Evolutionary conservation across 2,888 invertebrate species (phyloP).

Genomic region (Heptascelio sp.): DNA sequence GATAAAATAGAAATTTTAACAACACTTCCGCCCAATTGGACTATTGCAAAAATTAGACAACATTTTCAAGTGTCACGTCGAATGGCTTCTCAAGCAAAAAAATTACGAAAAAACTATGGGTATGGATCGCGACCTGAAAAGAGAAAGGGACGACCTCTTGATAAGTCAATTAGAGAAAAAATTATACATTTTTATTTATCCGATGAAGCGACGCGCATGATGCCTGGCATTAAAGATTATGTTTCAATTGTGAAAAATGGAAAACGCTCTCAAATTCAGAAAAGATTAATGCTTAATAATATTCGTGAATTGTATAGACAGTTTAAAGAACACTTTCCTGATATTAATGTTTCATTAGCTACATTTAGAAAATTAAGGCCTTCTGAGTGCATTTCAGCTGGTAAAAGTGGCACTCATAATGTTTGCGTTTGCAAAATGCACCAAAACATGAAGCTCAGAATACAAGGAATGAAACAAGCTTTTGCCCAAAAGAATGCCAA

Average conservation of each 20-base stretch:
- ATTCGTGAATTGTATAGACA: constrained; percentile 9
- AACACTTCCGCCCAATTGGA: constrained; percentile 11
- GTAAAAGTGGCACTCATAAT: constrained; percentile 31
- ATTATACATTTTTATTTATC: constrained; percentile 26
- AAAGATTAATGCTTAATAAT: constrained; percentile 21
- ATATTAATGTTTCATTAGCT: constrained; percentile 32
- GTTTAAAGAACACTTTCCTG: constrained; percentile 33
- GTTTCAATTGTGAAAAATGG: constrained; percentile 24
- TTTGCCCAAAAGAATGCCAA: not conserved
- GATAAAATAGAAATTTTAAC: constrained; percentile 29
- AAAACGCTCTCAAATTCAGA: constrained; percentile 24
- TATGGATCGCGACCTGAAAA: constrained; percentile 21
- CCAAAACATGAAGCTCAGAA: constrained; percentile 14
- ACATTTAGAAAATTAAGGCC: constrained; percentile 38
- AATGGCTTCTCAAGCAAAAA: constrained; percentile 31
- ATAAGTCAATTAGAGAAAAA: not conserved
- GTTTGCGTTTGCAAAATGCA: constrained; percentile 25
- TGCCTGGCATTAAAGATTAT: constrained; percentile 34
- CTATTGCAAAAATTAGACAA: constrained; percentile 2
- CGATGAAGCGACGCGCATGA: constrained; percentile 33
- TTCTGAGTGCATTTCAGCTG: constrained; percentile 35
- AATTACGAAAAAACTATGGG: constrained; percentile 4
- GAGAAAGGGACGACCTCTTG: constrained; percentile 8
- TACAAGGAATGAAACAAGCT: constrained; percentile 2
- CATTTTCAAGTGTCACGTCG: constrained; percentile 8